Evolutionary conservation across 2,888 invertebrate genomes (phyloP).

Genomic region (Synergus laeviventris): DNA sequence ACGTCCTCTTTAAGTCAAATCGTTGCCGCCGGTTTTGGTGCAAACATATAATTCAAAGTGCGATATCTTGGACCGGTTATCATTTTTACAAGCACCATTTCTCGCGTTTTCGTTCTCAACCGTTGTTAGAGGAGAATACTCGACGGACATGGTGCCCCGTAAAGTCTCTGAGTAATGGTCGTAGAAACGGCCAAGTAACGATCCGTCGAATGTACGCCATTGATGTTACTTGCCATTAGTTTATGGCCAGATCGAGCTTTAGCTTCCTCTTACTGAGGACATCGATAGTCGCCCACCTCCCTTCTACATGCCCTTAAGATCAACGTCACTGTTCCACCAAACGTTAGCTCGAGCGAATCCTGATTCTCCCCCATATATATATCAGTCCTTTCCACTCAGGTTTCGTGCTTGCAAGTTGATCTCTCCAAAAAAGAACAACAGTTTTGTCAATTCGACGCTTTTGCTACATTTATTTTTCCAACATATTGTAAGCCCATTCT

Average conservation of each 20-base stretch:
- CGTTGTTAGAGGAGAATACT: conserved; percentile 46
- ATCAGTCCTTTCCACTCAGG: conserved; percentile 8
- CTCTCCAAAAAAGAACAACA: not conserved
- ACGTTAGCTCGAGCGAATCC: conserved; percentile 18
- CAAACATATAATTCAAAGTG: conserved; percentile 55
- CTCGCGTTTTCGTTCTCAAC: conserved; percentile 53
- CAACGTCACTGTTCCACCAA: conserved; percentile 25
- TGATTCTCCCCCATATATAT: not conserved
- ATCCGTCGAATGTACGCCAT: conserved; percentile 46
- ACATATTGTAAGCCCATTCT: too few species aligned
- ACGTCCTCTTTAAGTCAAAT: conserved; percentile 53
- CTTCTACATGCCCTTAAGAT: conserved; percentile 27
- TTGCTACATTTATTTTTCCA: not conserved
- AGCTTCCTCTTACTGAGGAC: conserved; percentile 41
- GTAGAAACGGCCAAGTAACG: conserved; percentile 49
- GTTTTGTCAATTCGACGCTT: not conserved
- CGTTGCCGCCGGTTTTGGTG: conserved; percentile 52
- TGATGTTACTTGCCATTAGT: conserved; percentile 46
- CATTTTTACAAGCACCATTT: conserved; percentile 55
- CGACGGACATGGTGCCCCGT: conserved; percentile 51
- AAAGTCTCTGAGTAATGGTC: conserved; percentile 52
- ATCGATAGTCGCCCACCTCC: conserved; percentile 27
- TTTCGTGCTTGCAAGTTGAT: conserved; percentile 4
- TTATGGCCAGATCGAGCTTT: conserved; percentile 45
- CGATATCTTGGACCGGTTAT: conserved; percentile 52